Percentiles rank a stretch among this genome's conserved stretches.
phyloP scores from a whole-genome alignment of 2,113 vertebrate genomes.

The Etia nguti region DNA sequence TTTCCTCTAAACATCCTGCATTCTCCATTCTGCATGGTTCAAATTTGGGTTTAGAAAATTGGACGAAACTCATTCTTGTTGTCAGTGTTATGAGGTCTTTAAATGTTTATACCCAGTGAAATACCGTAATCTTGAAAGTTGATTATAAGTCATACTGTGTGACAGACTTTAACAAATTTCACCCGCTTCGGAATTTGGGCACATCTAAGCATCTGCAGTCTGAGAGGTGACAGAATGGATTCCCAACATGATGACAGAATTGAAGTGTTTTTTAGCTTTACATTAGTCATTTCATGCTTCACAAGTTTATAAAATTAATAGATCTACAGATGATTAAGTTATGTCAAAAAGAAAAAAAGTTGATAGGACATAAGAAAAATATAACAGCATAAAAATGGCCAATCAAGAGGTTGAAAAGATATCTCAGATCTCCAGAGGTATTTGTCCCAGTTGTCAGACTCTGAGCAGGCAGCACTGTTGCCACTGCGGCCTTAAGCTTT shows the following conservation, averaged over 20 bases:
- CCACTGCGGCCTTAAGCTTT: slow-evolving; percentile 4
- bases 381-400: not conserved
- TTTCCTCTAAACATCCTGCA: not conserved
- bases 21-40: not conserved
- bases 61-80: not conserved
- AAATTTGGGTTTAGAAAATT: not conserved
- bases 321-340: not conserved
- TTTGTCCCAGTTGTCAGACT: slow-evolving; percentile 1
- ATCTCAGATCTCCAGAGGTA: not conserved
- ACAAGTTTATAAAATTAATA: not conserved
- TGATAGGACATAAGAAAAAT: not conserved
- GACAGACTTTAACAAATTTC: not conserved
- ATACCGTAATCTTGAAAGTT: not conserved
- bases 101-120: not conserved
- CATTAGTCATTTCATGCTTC: not conserved
- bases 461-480: not conserved
- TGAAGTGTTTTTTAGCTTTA: not conserved
- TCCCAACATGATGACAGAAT: not conserved
- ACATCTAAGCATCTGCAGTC: not conserved
- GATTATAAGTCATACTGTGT: not conserved
- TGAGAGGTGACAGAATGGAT: not conserved
- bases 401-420: not conserved
- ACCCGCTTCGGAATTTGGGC: too few relatives aligned
- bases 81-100: not conserved
- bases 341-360: not conserved